phyloP scores from a whole-genome alignment of 1,140 invertebrate genomes.

The Pseudoatta argentina region DNA sequence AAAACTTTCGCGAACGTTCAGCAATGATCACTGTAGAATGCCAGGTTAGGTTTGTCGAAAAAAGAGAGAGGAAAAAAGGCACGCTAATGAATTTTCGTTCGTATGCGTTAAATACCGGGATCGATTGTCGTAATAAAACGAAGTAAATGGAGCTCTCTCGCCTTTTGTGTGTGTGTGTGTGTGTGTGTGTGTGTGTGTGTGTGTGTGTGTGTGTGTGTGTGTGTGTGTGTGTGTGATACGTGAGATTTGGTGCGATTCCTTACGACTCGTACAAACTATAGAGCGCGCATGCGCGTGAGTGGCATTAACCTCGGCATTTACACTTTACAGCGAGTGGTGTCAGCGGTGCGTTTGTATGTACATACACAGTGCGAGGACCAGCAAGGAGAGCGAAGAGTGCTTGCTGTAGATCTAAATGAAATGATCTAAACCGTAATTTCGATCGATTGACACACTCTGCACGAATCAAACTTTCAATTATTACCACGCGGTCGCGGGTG shows the following conservation, averaged over 20 bases:
- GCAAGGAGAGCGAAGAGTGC: neutral
- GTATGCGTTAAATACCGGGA: neutral
- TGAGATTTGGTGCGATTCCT: neutral
- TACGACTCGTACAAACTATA: neutral
- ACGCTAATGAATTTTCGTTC: neutral
- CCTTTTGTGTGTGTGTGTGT: neutral
- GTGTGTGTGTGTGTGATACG: too few species aligned
- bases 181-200: too few species aligned
- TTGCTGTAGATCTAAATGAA: too few species aligned
- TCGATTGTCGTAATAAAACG: constrained; percentile 29
- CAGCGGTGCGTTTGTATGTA: neutral
- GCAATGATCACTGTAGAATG: neutral
- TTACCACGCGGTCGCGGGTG: too few species aligned
- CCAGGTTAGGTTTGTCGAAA: neutral
- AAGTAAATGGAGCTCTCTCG: neutral
- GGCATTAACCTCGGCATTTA: neutral
- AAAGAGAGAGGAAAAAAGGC: too few species aligned
- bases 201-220: too few species aligned
- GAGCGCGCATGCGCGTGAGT: constrained; percentile 18
- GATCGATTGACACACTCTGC: neutral
- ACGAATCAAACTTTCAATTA: neutral
- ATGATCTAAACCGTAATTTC: neutral
- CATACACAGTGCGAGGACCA: too few species aligned
- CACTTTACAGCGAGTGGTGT: too few species aligned
- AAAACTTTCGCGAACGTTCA: neutral